Evolutionary conservation across 2,888 invertebrate species (phyloP), one percentile per base, ranked within the genome.

Genomic region (Pterostichus madidus): DNA sequence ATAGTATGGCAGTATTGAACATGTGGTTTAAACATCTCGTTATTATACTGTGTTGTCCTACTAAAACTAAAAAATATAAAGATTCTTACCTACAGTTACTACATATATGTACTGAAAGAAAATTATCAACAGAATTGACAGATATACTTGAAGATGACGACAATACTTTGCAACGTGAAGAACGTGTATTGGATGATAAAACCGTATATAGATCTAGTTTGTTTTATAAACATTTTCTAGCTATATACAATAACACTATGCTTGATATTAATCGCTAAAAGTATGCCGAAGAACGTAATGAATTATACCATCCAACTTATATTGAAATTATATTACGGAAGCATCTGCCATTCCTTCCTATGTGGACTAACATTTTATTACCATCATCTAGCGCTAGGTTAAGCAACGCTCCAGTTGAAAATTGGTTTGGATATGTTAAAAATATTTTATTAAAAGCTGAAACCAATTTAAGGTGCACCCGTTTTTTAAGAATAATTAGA

Each of bases 341-440:
- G 7, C 61, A 61, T 61, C 31, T 61, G 61, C 32, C 61, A 3
- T 61, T 35, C 11, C n/a, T 61, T n/a, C 35, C 61, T 3, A 61
- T 61, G 61, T 61, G 61, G 61, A 61, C 61, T n/a, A 61, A 61
- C 11, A 31, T 61, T 5, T 32, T 61, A 32, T 32, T 61, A 61
- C 61, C 61, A 0, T 0, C 31, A n/a, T n/a, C 31, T 32, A 61
- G 11, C 3, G n/a, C 10, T 35, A 32, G 61, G n/a, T 32, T 61
- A 0, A 61, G 32, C n/a, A 61, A 61, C 11, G 32, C 32, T 0
- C 61, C 61, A 0, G 61, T 61, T 0, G 61, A 61, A 11, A 61
- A 61, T 32, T 61, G 32, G 31, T 61, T 32, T 35, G 61, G 61
- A 0, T 61, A 32, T n/a, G 1, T 61, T n/a, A n/a, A 61, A 61